phyloP scores from a whole-genome alignment of 2,113 vertebrate genomes.

The Grammomys dolichurus region DNA sequence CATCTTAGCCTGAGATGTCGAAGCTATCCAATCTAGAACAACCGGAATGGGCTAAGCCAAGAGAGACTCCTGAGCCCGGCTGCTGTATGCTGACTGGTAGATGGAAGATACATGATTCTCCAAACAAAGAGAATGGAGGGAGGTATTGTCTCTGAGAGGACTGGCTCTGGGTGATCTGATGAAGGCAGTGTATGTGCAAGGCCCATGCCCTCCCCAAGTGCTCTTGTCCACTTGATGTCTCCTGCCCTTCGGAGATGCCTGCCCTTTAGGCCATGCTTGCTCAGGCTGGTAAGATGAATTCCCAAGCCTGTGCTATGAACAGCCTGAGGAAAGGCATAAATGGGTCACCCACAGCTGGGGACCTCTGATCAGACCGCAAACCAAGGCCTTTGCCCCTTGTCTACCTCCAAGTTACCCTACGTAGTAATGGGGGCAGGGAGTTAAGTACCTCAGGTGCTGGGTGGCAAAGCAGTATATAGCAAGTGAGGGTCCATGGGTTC shows the following conservation, averaged over 20 bases:
- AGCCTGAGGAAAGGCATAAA: fast-evolving
- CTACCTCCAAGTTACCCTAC: too few relatives aligned
- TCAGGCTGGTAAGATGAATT: fast-evolving
- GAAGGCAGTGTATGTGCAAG: fast-evolving
- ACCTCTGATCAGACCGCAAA: neutral
- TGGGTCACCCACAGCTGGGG: neutral
- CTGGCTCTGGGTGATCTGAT: fast-evolving
- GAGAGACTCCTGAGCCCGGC: neutral
- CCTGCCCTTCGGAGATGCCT: neutral
- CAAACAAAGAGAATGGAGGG: neutral
- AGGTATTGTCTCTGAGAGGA: neutral
- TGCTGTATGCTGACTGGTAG: neutral
- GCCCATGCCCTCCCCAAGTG: neutral
- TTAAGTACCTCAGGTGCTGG: neutral
- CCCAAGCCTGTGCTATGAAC: neutral
- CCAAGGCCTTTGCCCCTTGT: neutral
- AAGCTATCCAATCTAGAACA: neutral
- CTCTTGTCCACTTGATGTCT: neutral
- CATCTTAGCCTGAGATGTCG: too few relatives aligned
- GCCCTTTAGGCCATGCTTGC: neutral
- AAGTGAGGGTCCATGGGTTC: neutral
- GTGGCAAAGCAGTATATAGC: neutral
- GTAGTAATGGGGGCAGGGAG: neutral
- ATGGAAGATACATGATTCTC: neutral
- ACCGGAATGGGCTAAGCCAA: neutral